Evolutionary conservation across 2,888 invertebrate genomes (phyloP).

Genomic region (Tetanocera ferruginea): DNA sequence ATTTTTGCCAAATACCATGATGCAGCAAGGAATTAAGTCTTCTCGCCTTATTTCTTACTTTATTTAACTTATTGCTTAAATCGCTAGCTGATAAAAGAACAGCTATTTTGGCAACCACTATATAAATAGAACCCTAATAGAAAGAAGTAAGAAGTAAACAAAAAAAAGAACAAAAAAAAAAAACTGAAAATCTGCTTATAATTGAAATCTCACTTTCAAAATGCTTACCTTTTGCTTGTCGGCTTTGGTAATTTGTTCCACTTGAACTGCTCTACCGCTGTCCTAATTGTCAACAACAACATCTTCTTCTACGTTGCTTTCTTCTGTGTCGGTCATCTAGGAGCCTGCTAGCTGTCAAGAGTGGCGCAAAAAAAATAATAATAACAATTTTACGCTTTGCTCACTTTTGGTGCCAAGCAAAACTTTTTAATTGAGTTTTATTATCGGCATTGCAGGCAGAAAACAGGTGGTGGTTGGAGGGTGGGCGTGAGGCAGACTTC

Average conservation of each 20-base stretch:
- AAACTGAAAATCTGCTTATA: neutral
- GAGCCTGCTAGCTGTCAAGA: no score
- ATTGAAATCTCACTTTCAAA: conserved; percentile 20
- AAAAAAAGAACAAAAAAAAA: neutral
- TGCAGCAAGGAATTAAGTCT: no score
- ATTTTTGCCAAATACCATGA: no score
- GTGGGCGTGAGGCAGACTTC: neutral
- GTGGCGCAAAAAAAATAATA: neutral
- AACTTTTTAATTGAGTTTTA: conserved; percentile 38
- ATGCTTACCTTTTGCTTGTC: neutral
- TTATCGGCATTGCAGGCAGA: neutral
- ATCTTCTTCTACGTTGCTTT: neutral
- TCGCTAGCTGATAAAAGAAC: no score
- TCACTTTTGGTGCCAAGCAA: conserved; percentile 13
- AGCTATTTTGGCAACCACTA: no score
- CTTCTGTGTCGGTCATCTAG: neutral
- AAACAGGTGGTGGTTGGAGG: neutral
- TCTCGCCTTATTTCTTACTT: no score
- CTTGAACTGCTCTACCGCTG: neutral
- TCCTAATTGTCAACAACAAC: conserved; percentile 1
- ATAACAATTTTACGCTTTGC: conserved; percentile 27
- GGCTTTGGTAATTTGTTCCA: neutral
- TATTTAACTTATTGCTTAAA: no score
- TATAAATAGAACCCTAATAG: no score
- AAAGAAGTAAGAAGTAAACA: no score